Evolutionary conservation across 2,797 vertebrate genomes (phyloP).

Genomic region (Cirrhinus mrigala): DNA sequence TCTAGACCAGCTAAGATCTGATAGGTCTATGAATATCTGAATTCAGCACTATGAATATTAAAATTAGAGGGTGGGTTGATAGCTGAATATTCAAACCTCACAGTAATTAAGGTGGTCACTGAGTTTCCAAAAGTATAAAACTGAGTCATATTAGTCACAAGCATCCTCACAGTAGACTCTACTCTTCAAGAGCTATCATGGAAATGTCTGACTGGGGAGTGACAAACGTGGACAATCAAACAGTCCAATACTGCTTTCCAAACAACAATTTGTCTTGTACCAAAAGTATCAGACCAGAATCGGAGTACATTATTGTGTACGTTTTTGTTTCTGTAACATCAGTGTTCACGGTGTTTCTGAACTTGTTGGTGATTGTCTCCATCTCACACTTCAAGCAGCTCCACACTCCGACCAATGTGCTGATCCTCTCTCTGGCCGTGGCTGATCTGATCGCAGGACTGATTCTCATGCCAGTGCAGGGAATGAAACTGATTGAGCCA

Average conservation of each 20-base stretch:
- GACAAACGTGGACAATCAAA: not conserved
- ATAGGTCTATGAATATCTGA: not conserved
- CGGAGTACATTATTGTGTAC: slow-evolving; percentile 41
- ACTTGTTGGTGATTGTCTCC: slow-evolving; percentile 77
- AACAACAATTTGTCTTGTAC: slow-evolving; percentile 42
- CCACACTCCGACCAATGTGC: slow-evolving; percentile 78
- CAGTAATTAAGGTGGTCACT: no score
- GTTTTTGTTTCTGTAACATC: slow-evolving; percentile 55
- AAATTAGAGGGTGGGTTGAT: not conserved
- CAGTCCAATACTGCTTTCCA: slow-evolving; percentile 49
- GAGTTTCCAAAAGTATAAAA: not conserved
- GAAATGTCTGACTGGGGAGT: not conserved
- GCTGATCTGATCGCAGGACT: slow-evolving; percentile 80
- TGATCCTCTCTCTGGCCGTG: slow-evolving; percentile 79
- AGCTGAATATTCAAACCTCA: not conserved
- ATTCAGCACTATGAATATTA: not conserved
- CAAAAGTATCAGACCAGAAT: slow-evolving; percentile 1
- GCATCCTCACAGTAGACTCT: not conserved
- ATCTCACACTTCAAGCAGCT: slow-evolving; percentile 81
- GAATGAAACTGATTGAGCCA: slow-evolving; percentile 72
- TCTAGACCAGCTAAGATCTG: not conserved
- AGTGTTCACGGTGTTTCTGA: slow-evolving; percentile 72
- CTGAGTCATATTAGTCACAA: not conserved
- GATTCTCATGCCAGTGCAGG: slow-evolving; percentile 78
- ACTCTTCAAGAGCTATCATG: not conserved